Percentiles rank a stretch among this genome's conserved stretches.
Conservation (phyloP, 2,113 vertebrate species). For the Garra rufa region DNA sequence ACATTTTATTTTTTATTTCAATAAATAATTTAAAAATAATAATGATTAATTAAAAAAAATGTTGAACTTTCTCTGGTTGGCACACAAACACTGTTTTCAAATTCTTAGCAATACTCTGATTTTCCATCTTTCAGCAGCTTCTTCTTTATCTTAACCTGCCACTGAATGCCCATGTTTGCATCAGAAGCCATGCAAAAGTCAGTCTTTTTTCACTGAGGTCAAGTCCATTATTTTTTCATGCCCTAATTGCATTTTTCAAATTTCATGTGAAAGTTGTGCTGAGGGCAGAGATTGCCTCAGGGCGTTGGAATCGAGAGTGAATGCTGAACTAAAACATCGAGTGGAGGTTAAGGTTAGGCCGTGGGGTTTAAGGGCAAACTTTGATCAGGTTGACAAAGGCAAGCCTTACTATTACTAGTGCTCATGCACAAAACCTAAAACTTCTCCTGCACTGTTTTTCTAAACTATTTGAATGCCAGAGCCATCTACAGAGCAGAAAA, state of each 20-base stretch:
- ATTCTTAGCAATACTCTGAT: no score
- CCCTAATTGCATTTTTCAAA: not conserved
- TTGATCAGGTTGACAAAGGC: not conserved
- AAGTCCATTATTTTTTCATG: not conserved
- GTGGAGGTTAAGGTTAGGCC: conserved; percentile 5
- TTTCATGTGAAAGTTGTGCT: not conserved
- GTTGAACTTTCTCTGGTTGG: no score
- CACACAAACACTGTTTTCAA: no score
- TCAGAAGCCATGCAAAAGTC: not conserved
- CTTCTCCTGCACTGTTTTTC: not conserved
- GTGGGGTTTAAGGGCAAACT: not conserved
- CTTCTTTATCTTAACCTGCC: not conserved
- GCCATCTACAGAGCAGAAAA: not conserved
- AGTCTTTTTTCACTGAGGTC: not conserved
- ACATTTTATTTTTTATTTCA: not conserved
- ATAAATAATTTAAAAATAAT: no score
- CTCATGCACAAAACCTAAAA: not conserved
- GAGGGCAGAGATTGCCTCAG: not conserved
- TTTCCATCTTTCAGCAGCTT: not conserved
- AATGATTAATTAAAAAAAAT: no score
- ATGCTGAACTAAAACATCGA: not conserved
- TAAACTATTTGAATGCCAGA: not conserved
- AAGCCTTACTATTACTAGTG: not conserved
- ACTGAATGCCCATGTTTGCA: not conserved
- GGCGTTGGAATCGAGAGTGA: not conserved